A percentile compares a stretch with the other conserved stretches of the same genome.
Conservation (phyloP, 2,113 vertebrate species). For the Pollachius pollachius region DNA sequence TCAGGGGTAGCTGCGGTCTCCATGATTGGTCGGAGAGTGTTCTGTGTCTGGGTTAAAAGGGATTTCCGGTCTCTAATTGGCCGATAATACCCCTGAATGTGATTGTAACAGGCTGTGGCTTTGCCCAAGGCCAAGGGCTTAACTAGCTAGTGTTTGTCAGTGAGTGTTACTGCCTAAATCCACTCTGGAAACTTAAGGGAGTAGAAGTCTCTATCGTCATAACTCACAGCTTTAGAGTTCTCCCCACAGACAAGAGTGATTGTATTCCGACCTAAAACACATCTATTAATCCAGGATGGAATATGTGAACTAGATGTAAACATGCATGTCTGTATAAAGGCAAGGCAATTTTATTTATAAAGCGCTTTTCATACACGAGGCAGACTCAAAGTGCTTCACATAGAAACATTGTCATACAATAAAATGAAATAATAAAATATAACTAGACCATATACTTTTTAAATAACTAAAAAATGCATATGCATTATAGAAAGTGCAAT, state of each 20-base stretch:
- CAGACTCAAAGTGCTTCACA: too few species aligned
- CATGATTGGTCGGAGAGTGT: background rate
- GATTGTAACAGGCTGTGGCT: background rate
- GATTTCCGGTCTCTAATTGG: conserved; percentile 5
- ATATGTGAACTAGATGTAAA: background rate
- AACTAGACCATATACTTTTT: too few species aligned
- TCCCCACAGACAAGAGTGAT: background rate
- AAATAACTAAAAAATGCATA: too few species aligned
- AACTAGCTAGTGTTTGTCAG: background rate
- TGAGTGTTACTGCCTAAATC: too few species aligned
- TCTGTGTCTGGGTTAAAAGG: background rate
- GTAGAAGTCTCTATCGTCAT: background rate
- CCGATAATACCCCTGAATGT: conserved; percentile 9
- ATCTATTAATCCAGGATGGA: background rate
- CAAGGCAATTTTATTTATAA: too few species aligned
- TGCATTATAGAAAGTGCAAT: too few species aligned
- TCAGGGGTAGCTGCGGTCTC: too few species aligned
- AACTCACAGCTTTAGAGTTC: background rate
- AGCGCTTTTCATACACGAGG: too few species aligned
- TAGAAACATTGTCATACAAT: too few species aligned
- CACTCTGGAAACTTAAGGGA: too few species aligned
- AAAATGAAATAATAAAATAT: too few species aligned
- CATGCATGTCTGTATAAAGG: too few species aligned
- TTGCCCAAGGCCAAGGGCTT: conserved; percentile 1
- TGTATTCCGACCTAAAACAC: background rate